phyloP scores from a whole-genome alignment of 2,113 vertebrate genomes.

The Centropus bengalensis region DNA sequence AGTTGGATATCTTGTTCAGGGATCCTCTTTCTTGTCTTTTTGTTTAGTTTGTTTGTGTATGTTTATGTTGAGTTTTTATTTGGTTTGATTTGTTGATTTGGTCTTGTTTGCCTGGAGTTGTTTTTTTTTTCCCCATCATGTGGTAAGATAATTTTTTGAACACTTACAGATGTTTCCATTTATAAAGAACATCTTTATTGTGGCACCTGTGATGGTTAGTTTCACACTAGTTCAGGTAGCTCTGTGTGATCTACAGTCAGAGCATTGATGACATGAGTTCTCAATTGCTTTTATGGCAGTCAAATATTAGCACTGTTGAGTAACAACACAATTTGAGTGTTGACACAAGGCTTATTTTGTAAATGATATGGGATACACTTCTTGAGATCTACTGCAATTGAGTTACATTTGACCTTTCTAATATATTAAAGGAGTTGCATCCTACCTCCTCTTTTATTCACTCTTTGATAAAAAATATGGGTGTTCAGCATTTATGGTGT shows the following conservation, averaged over 20 bases:
- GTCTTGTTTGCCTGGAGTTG: not conserved
- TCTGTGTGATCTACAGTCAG: not conserved
- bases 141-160: not conserved
- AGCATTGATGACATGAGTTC: not conserved
- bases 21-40: not conserved
- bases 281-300: not conserved
- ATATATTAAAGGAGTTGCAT: not conserved
- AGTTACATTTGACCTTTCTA: not conserved
- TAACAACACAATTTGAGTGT: not conserved
- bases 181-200: not conserved
- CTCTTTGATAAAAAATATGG: not conserved
- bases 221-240: not conserved
- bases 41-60: not conserved
- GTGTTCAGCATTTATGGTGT: not conserved
- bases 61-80: not conserved
- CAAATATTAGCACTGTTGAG: not conserved
- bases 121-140: not conserved
- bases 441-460: not conserved
- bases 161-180: not conserved
- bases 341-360: not conserved
- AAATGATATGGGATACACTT: not conserved
- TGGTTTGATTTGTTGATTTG: not conserved
- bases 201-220: not conserved
- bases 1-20: not conserved
- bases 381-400: not conserved